A percentile compares a stretch with the other conserved stretches of the same genome.
Evolutionary conservation across 2,113 vertebrate species (phyloP).

Genomic region (Rhineura floridana): DNA sequence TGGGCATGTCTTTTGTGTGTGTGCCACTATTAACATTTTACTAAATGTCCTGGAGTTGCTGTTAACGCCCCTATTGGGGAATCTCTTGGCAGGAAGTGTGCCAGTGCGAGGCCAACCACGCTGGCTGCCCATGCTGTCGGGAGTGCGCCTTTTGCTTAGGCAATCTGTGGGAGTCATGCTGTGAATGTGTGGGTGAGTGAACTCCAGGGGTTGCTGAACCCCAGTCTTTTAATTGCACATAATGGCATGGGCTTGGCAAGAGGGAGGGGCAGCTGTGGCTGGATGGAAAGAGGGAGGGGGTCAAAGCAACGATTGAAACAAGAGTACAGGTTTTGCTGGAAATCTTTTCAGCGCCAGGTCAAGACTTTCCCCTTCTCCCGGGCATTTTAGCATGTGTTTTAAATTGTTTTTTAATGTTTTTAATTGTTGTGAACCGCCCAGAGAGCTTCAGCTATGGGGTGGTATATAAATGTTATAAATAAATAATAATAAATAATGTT

Average conservation of each 20-base stretch:
- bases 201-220: background rate
- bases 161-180: conserved; percentile 19
- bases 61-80: background rate
- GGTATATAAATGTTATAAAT: too few relatives aligned
- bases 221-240: background rate
- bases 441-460: too few relatives aligned
- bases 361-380: too few relatives aligned
- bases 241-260: background rate
- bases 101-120: conserved; percentile 23
- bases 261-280: too few relatives aligned
- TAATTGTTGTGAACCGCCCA: too few relatives aligned
- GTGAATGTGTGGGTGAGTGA: conserved; percentile 23
- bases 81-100: conserved; percentile 24
- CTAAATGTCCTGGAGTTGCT: too few relatives aligned
- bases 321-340: background rate
- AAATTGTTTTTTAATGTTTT: too few relatives aligned
- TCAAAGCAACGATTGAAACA: background rate
- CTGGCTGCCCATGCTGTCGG: conserved; percentile 6
- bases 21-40: background rate
- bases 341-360: too few relatives aligned
- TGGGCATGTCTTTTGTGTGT: background rate
- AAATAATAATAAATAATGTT: too few relatives aligned
- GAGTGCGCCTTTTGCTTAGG: conserved; percentile 31
- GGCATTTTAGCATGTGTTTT: too few relatives aligned
- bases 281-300: too few relatives aligned